These are phyloP conservation scores for Myoxocephalus aenaeus DNA, from an alignment of 2,797 vertebrate genomes.

Conservation along the genomic window DNA sequence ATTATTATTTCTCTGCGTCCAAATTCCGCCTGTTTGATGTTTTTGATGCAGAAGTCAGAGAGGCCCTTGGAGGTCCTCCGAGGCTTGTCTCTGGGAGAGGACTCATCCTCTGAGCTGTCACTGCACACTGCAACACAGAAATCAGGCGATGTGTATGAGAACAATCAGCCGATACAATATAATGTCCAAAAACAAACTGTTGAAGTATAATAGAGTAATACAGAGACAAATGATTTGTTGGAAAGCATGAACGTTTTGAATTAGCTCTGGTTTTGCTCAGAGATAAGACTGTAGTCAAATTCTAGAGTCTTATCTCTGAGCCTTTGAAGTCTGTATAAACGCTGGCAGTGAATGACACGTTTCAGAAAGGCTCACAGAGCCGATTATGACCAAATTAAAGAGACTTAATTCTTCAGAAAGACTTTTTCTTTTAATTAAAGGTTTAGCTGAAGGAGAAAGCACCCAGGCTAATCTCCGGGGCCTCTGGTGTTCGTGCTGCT, in stretches of 20 bases:
- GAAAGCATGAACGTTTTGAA: background rate
- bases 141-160: background rate
- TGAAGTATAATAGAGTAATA: background rate
- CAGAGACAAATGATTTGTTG: background rate
- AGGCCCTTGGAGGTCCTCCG: slow-evolving; percentile 90
- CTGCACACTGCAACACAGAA: slow-evolving; percentile 77
- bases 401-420: slow-evolving; percentile 43
- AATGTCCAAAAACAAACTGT: background rate
- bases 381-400: slow-evolving; percentile 63
- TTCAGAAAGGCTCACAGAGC: slow-evolving; percentile 52
- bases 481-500: slow-evolving; percentile 36
- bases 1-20: slow-evolving; percentile 93
- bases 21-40: slow-evolving; percentile 91
- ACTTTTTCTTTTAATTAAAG: slow-evolving; percentile 61
- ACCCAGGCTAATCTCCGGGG: slow-evolving; percentile 45
- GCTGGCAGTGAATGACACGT: slow-evolving; percentile 47
- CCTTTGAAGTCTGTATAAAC: slow-evolving; percentile 53
- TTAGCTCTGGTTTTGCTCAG: slow-evolving; percentile 6
- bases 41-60: slow-evolving; percentile 93
- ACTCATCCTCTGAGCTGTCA: slow-evolving; percentile 90
- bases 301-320: slow-evolving; percentile 25
- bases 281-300: slow-evolving; percentile 2
- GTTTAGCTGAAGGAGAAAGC: slow-evolving; percentile 36
- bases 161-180: background rate
- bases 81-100: slow-evolving; percentile 87